Evolutionary conservation across 2,113 vertebrate genomes (phyloP).

Genomic region (Ctenomys sociabilis): DNA sequence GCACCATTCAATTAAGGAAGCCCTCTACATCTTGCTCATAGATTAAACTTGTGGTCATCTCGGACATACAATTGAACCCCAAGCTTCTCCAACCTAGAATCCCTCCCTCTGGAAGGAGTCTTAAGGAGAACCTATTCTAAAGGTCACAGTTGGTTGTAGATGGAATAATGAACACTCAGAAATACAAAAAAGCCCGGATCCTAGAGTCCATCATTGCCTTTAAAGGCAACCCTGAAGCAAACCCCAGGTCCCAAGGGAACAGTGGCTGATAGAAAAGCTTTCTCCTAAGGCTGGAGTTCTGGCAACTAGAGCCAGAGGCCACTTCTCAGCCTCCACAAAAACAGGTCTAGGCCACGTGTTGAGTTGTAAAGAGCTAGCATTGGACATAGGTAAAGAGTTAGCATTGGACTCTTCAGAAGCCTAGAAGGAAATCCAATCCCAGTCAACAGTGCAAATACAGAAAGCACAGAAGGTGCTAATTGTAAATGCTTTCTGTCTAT

Average conservation of each 20-base stretch:
- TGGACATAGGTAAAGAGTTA: neutral
- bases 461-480: neutral
- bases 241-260: neutral
- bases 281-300: neutral
- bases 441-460: neutral
- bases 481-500: slow-evolving; percentile 11
- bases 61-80: neutral
- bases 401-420: neutral
- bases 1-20: neutral
- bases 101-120: neutral
- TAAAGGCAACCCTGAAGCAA: slow-evolving; percentile 8
- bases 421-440: neutral
- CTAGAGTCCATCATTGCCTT: neutral
- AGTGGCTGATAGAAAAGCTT: neutral
- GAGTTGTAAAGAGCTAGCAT: neutral
- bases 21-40: neutral
- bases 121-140: neutral
- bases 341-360: neutral
- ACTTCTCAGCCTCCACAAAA: neutral
- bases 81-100: neutral
- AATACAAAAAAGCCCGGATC: neutral
- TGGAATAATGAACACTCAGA: neutral
- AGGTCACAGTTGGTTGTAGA: neutral
- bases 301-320: neutral
- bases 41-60: neutral